Evolutionary conservation across 2,888 invertebrate genomes (phyloP).

Genomic region (Phoenoteleia sp.): DNA sequence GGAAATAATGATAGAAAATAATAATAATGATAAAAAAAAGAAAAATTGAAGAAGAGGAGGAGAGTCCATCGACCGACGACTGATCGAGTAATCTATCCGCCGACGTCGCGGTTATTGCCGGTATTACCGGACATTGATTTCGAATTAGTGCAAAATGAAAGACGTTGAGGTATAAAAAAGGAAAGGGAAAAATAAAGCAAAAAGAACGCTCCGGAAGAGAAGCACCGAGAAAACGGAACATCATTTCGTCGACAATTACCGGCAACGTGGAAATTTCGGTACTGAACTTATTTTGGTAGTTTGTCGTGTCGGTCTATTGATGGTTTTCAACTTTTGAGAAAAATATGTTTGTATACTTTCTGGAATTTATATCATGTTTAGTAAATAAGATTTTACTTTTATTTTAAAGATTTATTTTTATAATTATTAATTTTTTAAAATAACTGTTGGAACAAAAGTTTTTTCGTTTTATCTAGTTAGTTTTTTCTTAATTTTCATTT

Average conservation of each 20-base stretch:
- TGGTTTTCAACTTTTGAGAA: background rate
- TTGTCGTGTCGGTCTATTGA: slow-evolving; percentile 11
- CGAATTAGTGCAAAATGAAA: slow-evolving; percentile 81
- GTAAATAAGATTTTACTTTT: too few relatives aligned
- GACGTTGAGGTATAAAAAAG: slow-evolving; percentile 63
- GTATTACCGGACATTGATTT: slow-evolving; percentile 83
- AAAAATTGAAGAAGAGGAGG: slow-evolving; percentile 3
- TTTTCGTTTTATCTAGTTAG: too few relatives aligned
- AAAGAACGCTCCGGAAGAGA: slow-evolving; percentile 19
- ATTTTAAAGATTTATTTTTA: too few relatives aligned
- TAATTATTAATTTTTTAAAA: too few relatives aligned
- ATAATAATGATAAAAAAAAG: slow-evolving; percentile 40
- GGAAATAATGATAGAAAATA: slow-evolving; percentile 73
- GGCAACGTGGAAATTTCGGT: slow-evolving; percentile 36
- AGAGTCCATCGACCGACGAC: slow-evolving; percentile 59
- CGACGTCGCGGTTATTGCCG: slow-evolving; percentile 71
- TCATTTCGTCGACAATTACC: slow-evolving; percentile 58
- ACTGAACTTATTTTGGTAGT: background rate
- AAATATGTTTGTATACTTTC: too few relatives aligned
- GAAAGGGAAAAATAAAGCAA: slow-evolving; percentile 22
- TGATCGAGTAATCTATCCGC: slow-evolving; percentile 71
- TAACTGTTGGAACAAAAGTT: too few relatives aligned
- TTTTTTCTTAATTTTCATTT: too few relatives aligned
- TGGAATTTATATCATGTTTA: too few relatives aligned
- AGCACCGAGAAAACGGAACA: slow-evolving; percentile 17